Base-by-base conservation (phyloP, 2,113 vertebrate species). In the Oncorhynchus gorbuscha region DNA sequence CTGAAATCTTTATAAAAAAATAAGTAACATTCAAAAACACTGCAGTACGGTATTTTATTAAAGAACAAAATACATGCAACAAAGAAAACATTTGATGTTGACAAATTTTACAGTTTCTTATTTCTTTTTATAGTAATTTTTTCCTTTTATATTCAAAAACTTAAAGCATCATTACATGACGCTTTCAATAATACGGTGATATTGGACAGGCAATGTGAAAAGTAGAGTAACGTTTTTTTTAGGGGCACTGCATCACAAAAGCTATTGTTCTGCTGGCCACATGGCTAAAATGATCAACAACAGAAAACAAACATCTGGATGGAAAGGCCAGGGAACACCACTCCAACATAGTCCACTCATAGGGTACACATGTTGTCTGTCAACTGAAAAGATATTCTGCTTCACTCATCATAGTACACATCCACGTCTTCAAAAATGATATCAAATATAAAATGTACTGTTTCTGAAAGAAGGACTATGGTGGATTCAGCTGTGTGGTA, bases 41-140 rank as follows among this genome's bases (percentile, higher is more conserved):
- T 88, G 91, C 90, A 93, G 90, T 86, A 93, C 87, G 66, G 86
- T 90, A 89, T 89, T 91, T 91, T 91, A 90, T 90, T 90, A 88
- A 92, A 92, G 89, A 94, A 93, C 89, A 87, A 92, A 93, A 91
- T 81, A 93, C 93, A 93, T 93, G 93, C 91, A 94, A 93, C 90
- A 92, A 92, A 93, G 88, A 90, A 93, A 93, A 94, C 92, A 92
- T 93, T 85, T 93, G 30, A 91, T 93, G 91, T 94, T 93, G 92
- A 92, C 92, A 92, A 92, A 93, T 89, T 85, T 86, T 90, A 89
- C 83, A 74, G 73, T 69, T 78, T 85, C 78, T 83, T 84, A 67
- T 81, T 72, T 69, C 12, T 76, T 76, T 69, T 62, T 81, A 16
- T 55, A 16, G 16, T 55, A 79, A 73, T 79, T 6, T 76, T 49